Base-by-base conservation (phyloP, 2,113 vertebrate species). In the Oxyura jamaicensis region DNA sequence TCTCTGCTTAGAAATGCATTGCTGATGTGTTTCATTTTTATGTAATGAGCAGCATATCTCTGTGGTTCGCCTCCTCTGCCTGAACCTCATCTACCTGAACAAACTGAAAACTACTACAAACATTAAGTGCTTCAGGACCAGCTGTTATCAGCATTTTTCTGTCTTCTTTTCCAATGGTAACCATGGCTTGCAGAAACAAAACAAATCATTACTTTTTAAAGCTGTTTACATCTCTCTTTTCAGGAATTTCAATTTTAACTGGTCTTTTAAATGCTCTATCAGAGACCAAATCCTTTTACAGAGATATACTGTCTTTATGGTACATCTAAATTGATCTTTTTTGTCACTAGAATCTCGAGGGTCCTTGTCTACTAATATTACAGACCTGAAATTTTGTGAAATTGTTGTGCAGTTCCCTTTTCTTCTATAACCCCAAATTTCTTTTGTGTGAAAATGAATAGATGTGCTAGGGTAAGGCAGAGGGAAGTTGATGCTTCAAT, bases 81-180 rank as follows among this genome's bases (percentile, higher is more conserved):
- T 92, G 78, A 94, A 83, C 62, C 71, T 92, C 94, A 93, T 93
- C 87, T 87, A 95, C 93, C 94, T 96, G 95, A 95, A 92, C 95
- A 95, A 95, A 91, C 77, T 82, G 71, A 69, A 92, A 95, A 95
- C 77, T 85, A 76, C 80, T 82, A 35, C 5, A 50, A 93, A 82
- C 89, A 93, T 93, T 91, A 95, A 79, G 48, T 66, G 71, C 71
- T 97, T 91, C 44, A 85, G 76, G 77, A 87, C 86, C 86, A 95
- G 86, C 81, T 95, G 89, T 87, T 92, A 89, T 19, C 35, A 20
- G 26, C 33, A 84, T 81, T 21, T 84, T 93, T 78, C 25, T 68
- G 31, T 55, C 36, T 58, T 53, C 35, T 80, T 85, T 96, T 91
- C 44, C 1, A 4, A 60, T 41, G 10, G 36, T 56, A 67, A 48